Evolutionary conservation across 2,113 vertebrate species (phyloP).

Genomic region (Neopipo cinnamomea): DNA sequence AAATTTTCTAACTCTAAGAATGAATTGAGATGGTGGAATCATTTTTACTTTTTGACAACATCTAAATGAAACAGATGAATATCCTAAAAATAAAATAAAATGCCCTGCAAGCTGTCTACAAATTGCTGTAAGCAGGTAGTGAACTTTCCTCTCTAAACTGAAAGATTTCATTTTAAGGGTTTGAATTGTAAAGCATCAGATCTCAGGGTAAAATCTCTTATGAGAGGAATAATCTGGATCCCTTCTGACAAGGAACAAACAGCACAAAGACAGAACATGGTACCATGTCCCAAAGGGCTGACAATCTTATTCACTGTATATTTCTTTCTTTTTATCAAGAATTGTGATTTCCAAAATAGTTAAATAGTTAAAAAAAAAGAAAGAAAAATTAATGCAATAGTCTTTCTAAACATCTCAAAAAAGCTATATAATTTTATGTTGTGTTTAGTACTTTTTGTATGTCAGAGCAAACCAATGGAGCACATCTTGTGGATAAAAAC

Average conservation of each 20-base stretch:
- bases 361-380: neutral
- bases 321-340: neutral
- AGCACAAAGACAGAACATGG: neutral
- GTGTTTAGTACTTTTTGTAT: neutral
- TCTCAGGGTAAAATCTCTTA: neutral
- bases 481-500: neutral
- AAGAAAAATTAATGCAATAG: neutral
- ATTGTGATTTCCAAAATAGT: neutral
- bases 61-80: neutral
- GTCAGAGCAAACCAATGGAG: neutral
- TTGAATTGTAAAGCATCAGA: neutral
- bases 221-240: neutral
- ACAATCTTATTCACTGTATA: neutral
- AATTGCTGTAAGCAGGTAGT: neutral
- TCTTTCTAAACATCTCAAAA: neutral
- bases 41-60: neutral
- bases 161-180: neutral
- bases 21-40: neutral
- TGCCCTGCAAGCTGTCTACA: neutral
- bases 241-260: neutral
- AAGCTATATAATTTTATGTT: accelerated
- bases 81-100: neutral
- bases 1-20: neutral
- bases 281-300: neutral
- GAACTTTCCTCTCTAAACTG: neutral